Evolutionary conservation across 2,888 invertebrate species (phyloP), one percentile per base, ranked within the genome.

Genomic region (Dryomyza anilis): DNA sequence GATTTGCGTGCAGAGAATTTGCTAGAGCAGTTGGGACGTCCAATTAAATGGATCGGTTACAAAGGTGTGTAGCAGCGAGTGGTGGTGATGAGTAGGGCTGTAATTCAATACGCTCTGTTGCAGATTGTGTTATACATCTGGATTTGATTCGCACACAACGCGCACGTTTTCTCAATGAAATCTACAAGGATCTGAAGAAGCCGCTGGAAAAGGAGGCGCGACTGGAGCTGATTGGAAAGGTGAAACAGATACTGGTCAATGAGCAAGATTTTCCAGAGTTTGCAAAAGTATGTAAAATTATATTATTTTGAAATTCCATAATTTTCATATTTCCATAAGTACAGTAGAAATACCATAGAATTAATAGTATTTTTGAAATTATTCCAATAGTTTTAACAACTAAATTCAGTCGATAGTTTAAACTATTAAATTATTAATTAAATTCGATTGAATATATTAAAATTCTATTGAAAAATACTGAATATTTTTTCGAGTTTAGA

Each of bases 71-170:
- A 14, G 21, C 16, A 3, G n/a, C n/a, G n/a, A 2, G 10, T n/a
- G 16, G 5, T 8, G 43, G 43, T 33, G 7, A 50, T 61, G 33
- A 7, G 21, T 16, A 14, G n/a, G 10, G 25, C 27, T 53, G 12
- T 12, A n/a, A n/a, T n/a, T n/a, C n/a, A n/a, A n/a, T 19, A 30
- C 1, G 3, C 30, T 33, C 27, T 1, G 14, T 7, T n/a, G 29
- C 16, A 80, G 83, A 85, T 72, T 71, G 84, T 66, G 78, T 88
- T 36, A 87, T 94, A 19, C 87, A 90, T 70, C 90, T 96, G 91
- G 92, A 95, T 72, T 91, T 94, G 0, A 78, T 92, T 58, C 91
- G 91, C 78, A 91, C 91, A 21, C 92, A 94, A 76, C 88, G 89
- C 73, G 94, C 93, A 16, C 87, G 89, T 58, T 90, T 91, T 75